Percentiles rank a stretch among this genome's conserved stretches.
These are phyloP conservation scores for Willowsia nigromaculata DNA, from an alignment of 2,888 invertebrate genomes.

Conservation along the genomic window DNA sequence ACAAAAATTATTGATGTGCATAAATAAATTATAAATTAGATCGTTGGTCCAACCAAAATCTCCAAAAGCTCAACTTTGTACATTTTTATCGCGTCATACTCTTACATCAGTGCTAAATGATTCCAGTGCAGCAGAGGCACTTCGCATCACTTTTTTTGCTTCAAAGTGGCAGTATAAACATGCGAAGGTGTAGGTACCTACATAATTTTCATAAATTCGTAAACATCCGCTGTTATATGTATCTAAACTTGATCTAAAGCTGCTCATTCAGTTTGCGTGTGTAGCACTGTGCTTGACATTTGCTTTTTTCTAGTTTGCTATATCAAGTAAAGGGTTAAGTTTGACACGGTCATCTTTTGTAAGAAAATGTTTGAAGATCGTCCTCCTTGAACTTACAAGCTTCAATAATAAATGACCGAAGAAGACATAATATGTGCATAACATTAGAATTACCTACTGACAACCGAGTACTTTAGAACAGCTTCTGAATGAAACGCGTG, in stretches of 20 bases:
- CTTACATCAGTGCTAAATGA: too few species aligned
- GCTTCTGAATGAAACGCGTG: slow-evolving; percentile 52
- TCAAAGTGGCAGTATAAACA: too few species aligned
- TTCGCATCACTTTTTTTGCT: too few species aligned
- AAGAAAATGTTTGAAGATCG: not conserved
- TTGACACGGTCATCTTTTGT: not conserved
- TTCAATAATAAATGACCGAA: not conserved
- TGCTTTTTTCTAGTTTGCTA: too few species aligned
- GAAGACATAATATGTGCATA: not conserved
- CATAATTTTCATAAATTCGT: too few species aligned
- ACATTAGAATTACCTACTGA: not conserved
- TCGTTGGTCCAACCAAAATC: not conserved
- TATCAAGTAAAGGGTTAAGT: not conserved
- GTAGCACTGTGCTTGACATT: too few species aligned
- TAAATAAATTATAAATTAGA: not conserved
- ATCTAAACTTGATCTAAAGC: too few species aligned
- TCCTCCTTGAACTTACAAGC: slow-evolving; percentile 13
- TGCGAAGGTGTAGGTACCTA: too few species aligned
- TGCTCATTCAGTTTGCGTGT: too few species aligned
- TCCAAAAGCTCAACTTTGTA: not conserved
- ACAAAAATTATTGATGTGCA: not conserved
- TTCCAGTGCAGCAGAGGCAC: too few species aligned
- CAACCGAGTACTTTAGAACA: too few species aligned
- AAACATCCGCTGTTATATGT: not conserved
- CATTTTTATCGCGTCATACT: not conserved